These are phyloP conservation scores for Dendroctonus ponderosae DNA, from an alignment of 1,140 invertebrate species.

Conservation along the genomic window DNA sequence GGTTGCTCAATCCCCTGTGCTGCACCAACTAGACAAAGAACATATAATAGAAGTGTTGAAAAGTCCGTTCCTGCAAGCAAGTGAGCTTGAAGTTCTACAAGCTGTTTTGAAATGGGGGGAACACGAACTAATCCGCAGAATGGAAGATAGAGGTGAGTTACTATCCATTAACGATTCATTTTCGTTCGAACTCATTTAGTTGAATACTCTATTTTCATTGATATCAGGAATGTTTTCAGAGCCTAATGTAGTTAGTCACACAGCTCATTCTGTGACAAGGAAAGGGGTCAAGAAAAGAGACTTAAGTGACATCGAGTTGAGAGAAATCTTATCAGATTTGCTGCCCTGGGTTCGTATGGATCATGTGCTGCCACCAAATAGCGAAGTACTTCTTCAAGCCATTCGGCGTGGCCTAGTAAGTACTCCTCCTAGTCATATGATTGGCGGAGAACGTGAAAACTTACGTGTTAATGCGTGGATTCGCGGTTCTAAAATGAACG, in stretches of 20 bases:
- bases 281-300: constrained; percentile 84
- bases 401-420: constrained; percentile 83
- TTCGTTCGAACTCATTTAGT: background rate
- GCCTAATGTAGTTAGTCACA: constrained; percentile 88
- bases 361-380: constrained; percentile 84
- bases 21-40: constrained; percentile 77
- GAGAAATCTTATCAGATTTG: constrained; percentile 82
- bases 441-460: constrained; percentile 69
- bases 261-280: constrained; percentile 83
- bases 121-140: constrained; percentile 74
- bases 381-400: constrained; percentile 73
- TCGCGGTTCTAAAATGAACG: constrained; percentile 72
- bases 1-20: constrained; percentile 67
- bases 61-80: constrained; percentile 89
- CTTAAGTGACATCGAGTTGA: constrained; percentile 81
- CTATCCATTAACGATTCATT: background rate
- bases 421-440: constrained; percentile 84
- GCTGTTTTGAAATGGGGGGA: constrained; percentile 91
- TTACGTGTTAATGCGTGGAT: constrained; percentile 84
- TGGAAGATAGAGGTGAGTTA: constrained; percentile 72
- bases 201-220: constrained; percentile 6
- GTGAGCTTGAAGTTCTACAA: constrained; percentile 83
- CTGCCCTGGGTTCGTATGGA: constrained; percentile 82
- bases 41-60: constrained; percentile 79
- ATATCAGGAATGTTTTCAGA: constrained; percentile 57